Conservation (phyloP, 2,797 vertebrate genomes). For the Chaetophractus vellerosus region DNA sequence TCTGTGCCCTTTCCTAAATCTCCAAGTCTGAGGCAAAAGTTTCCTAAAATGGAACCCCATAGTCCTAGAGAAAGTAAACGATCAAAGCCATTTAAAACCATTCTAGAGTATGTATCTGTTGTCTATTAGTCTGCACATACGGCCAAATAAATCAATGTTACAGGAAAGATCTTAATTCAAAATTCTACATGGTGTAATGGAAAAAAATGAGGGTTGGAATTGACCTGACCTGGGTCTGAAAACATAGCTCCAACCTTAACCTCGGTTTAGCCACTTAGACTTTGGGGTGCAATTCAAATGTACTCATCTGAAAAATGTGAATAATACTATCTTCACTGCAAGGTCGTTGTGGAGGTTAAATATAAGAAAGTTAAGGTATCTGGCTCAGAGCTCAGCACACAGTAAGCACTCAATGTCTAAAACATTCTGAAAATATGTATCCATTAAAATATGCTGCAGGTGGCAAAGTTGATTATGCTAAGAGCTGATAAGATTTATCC, state of each 20-base stretch:
- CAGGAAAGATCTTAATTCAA: constrained; percentile 45
- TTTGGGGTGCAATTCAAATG: constrained; percentile 62
- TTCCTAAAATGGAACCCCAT: constrained; percentile 33
- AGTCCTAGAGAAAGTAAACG: constrained; percentile 47
- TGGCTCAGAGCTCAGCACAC: constrained; percentile 24
- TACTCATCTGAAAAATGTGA: constrained; percentile 67
- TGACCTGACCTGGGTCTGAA: constrained; percentile 57
- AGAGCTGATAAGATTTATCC: constrained; percentile 50
- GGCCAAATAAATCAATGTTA: constrained; percentile 48
- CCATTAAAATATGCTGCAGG: constrained; percentile 42
- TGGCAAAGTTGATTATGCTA: constrained; percentile 57
- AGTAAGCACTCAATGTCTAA: constrained; percentile 15
- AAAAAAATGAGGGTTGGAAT: constrained; percentile 39
- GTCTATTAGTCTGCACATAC: constrained; percentile 56
- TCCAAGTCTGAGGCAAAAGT: constrained; percentile 12
- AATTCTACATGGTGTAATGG: constrained; percentile 30
- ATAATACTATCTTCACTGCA: constrained; percentile 40
- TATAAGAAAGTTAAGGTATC: constrained; percentile 45
- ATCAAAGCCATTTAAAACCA: constrained; percentile 55
- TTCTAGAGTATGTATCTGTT: not conserved
- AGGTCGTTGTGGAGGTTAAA: constrained; percentile 35
- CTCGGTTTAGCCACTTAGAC: constrained; percentile 52
- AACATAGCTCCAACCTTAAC: constrained; percentile 56
- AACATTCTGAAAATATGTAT: constrained; percentile 58
- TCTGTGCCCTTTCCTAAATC: constrained; percentile 52